phyloP scores from a whole-genome alignment of 2,797 vertebrate species.

The Cygnus olor region DNA sequence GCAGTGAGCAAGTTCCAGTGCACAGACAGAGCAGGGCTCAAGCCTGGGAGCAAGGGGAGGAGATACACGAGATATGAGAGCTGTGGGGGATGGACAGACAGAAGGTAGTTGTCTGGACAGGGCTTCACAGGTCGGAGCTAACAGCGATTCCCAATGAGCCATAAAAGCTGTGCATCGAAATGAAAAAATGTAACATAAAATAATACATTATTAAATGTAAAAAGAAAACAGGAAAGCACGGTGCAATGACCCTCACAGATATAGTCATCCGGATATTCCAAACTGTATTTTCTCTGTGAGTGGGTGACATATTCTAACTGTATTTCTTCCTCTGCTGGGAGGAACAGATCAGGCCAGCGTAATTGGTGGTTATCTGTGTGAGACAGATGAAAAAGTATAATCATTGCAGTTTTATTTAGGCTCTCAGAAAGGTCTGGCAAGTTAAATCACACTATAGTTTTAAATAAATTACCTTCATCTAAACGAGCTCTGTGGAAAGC shows the following conservation, averaged over 20 bases:
- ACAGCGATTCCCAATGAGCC: neutral
- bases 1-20: neutral
- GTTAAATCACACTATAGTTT: constrained; percentile 30
- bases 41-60: neutral
- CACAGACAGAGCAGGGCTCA: neutral
- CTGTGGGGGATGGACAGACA: accelerated
- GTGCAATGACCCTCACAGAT: neutral
- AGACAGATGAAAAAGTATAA: constrained; percentile 39
- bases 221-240: neutral
- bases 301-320: constrained; percentile 35
- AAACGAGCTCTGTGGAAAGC: neutral
- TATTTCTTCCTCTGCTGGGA: constrained; percentile 38
- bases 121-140: neutral
- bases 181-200: neutral
- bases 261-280: neutral
- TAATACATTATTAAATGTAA: neutral
- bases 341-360: neutral
- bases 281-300: constrained; percentile 14
- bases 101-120: neutral
- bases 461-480: constrained; percentile 45
- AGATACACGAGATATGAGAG: neutral
- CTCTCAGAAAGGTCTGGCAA: constrained; percentile 45
- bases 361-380: constrained; percentile 43
- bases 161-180: neutral
- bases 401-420: constrained; percentile 50